phyloP scores from a whole-genome alignment of 2,888 invertebrate species.

The Torymus auratus region DNA sequence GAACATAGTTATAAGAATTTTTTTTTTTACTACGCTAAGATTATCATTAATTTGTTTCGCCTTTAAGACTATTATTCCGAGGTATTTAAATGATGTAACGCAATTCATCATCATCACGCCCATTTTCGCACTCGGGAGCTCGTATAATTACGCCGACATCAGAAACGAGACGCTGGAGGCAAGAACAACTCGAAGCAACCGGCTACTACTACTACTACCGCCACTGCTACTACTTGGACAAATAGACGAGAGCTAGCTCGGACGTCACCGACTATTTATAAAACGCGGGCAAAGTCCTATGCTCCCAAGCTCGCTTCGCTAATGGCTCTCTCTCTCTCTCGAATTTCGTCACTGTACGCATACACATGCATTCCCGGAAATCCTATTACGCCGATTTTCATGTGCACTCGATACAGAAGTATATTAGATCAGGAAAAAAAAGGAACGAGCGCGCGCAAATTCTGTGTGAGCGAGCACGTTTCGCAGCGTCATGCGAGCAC shows the following conservation, averaged over 20 bases:
- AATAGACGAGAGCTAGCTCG: conserved; percentile 29
- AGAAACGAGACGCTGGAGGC: conserved; percentile 14
- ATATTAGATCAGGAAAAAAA: neutral
- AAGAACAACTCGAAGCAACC: neutral
- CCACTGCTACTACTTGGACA: conserved; percentile 13
- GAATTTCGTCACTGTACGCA: conserved; percentile 10
- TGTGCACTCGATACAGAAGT: conserved; percentile 5
- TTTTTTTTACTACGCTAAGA: neutral
- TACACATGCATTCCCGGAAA: neutral
- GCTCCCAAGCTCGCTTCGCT: conserved; percentile 2
- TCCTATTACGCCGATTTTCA: neutral
- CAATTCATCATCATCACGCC: too few relatives aligned
- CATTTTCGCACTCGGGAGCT: neutral
- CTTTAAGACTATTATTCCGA: neutral
- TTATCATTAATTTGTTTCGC: neutral
- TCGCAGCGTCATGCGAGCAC: conserved; percentile 26
- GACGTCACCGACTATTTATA: conserved; percentile 52
- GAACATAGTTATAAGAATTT: neutral
- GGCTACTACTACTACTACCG: neutral
- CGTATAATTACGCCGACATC: neutral
- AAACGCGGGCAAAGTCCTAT: conserved; percentile 10
- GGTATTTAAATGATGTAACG: neutral
- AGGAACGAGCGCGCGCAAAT: neutral
- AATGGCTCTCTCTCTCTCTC: conserved; percentile 20
- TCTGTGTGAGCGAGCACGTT: conserved; percentile 24